Percentiles rank a stretch among this genome's conserved stretches.
Conservation (phyloP, 2,113 vertebrate species). For the Pelecanus crispus region DNA sequence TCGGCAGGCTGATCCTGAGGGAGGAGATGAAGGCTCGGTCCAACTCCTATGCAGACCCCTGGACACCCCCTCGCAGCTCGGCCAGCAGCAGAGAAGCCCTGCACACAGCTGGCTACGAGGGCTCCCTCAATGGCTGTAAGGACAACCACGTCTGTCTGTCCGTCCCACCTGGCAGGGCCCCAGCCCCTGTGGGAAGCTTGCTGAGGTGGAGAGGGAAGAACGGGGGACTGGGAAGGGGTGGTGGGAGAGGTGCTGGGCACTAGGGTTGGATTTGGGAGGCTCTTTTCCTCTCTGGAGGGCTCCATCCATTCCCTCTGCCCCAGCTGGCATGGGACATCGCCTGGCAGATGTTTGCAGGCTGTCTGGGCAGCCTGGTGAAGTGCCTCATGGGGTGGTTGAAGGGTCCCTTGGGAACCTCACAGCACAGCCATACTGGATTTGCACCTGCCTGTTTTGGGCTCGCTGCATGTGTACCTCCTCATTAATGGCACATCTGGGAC, state of each 20-base stretch:
- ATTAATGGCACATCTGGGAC: background rate
- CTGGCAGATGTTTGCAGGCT: accelerated
- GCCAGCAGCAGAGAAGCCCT: conserved; percentile 95
- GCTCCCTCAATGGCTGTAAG: conserved; percentile 97
- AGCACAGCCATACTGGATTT: accelerated
- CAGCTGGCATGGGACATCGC: background rate
- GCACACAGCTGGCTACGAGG: conserved; percentile 84
- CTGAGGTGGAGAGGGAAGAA: background rate
- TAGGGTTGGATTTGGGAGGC: background rate
- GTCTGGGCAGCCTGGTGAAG: background rate
- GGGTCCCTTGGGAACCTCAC: background rate
- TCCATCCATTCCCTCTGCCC: background rate
- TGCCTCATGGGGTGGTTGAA: background rate
- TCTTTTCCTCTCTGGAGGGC: background rate
- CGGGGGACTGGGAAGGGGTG: background rate
- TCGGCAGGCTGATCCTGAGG: conserved; percentile 95
- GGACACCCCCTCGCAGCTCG: conserved; percentile 92
- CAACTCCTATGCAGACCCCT: conserved; percentile 93
- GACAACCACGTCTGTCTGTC: background rate
- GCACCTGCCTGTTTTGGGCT: background rate
- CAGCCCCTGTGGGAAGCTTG: background rate
- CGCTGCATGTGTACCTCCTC: accelerated
- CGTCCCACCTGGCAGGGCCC: accelerated
- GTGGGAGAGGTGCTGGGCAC: background rate
- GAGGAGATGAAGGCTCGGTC: conserved; percentile 99